A percentile compares a stretch with the other conserved stretches of the same genome.
Conservation (phyloP, 2,797 vertebrate species). For the Simalia tracyae region DNA sequence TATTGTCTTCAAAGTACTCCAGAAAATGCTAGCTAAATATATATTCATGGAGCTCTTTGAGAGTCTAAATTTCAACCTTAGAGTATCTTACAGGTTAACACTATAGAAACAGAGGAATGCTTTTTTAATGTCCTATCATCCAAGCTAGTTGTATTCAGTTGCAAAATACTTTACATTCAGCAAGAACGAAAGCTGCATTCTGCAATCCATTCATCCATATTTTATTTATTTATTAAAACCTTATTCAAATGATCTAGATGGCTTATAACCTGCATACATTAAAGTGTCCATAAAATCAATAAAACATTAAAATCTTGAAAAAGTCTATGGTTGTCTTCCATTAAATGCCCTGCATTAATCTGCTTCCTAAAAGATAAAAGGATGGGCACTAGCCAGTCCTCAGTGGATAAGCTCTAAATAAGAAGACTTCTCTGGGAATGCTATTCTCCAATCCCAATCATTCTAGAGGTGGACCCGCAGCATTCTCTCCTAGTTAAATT, state of each 20-base stretch:
- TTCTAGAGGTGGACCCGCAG: background rate
- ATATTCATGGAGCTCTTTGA: background rate
- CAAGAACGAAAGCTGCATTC: background rate
- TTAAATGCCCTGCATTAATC: background rate
- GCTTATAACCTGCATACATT: background rate
- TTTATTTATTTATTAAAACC: background rate
- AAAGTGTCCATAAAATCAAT: background rate
- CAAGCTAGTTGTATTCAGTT: background rate
- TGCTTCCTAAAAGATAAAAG: background rate
- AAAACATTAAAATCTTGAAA: background rate
- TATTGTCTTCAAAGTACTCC: slow-evolving; percentile 17
- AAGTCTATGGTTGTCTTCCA: background rate
- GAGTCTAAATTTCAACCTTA: background rate
- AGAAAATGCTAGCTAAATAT: background rate
- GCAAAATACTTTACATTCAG: background rate
- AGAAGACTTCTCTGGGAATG: background rate
- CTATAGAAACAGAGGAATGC: background rate
- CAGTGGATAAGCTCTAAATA: background rate
- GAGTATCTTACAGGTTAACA: background rate
- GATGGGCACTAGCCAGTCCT: background rate
- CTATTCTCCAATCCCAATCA: background rate
- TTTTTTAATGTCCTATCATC: background rate
- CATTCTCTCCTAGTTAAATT: background rate
- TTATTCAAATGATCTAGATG: background rate
- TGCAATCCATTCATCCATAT: background rate